Percentiles rank a stretch among this genome's conserved stretches.
phyloP scores from a whole-genome alignment of 2,113 vertebrate genomes.

The human (Homo sapiens) region GRCh38 chr2:130763501-130764000 shows the following conservation, averaged over 20 bases:
- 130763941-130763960: not conserved
- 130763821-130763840: not conserved
- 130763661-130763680: not conserved
- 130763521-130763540: conserved; percentile 90
- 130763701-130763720: not conserved
- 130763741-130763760: not conserved
- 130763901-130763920: not conserved
- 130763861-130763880: conserved; percentile 23
- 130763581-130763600: conserved; percentile 91
- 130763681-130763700: not conserved
- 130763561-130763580: conserved; percentile 91
- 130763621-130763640: conserved; percentile 62
- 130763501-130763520: conserved; percentile 88
- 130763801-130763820: conserved; percentile 1
- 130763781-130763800: not conserved
- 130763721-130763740: not conserved
- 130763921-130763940: not conserved
- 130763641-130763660: not conserved
- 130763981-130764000: conserved; percentile 55
- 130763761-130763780: not conserved
- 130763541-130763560: conserved; percentile 91
- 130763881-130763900: not conserved
- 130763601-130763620: conserved; percentile 86
- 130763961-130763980: not conserved
- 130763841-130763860: not conserved